Evolutionary conservation across 2,888 invertebrate species (phyloP), one percentile per base, ranked within the genome.

Genomic region (Nezara viridula): DNA sequence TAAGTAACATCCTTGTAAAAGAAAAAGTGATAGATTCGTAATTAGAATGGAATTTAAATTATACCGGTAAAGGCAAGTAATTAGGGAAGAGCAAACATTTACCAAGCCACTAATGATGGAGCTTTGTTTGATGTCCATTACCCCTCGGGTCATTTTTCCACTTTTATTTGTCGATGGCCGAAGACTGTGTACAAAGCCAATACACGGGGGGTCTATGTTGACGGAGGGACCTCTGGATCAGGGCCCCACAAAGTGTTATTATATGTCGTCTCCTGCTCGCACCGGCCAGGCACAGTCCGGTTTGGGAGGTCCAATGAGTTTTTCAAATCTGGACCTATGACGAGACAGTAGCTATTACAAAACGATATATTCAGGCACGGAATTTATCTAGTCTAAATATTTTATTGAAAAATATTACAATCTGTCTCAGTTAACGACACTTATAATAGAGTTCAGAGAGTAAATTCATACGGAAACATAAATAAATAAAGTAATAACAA

Each of bases 81-180:
- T 81, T 81, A 81, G 81, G 81, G 81, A 40, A 81, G 40, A 14
- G 44, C 44, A 81, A 81, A 81, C 81, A 81, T 81, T 81, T 81
- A 10, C 81, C 40, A n/a, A 40, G 81, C 14, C 81, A 24, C 81
- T 81, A 81, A 81, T 81, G 81, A 81, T 81, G 81, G 44, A 81
- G 44, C 44, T 44, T 44, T 81, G 81, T 81, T 81, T 81, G 81
- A 81, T 81, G 81, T 81, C 81, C 81, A 81, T 81, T 81, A 81
- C 81, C 81, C 81, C 81, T 81, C 81, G 81, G 81, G 81, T 81
- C 81, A 81, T 81, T 81, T 81, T 81, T 81, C 81, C 81, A 81
- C 81, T 81, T 81, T 81, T 81, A 81, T 81, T 81, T 81, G 81
- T 44, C 40, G 40, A 81, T 44, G 81, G 40, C 40, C 40, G 44